Base-by-base conservation (phyloP, 2,113 vertebrate species). In the Fulica atra region DNA sequence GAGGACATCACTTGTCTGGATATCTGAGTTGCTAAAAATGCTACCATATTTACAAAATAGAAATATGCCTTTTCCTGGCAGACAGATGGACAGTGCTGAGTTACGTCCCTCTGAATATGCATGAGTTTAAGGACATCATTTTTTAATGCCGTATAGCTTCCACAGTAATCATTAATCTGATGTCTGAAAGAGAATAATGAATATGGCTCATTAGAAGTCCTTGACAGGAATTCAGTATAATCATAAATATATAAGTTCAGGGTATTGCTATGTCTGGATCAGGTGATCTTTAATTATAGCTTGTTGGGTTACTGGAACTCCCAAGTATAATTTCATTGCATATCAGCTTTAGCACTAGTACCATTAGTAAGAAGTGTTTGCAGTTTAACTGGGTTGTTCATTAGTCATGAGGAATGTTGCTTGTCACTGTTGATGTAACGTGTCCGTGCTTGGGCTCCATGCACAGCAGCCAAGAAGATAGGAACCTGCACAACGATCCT, bases 391-490 rank as follows among this genome's bases (percentile, higher is more conserved):
- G 56, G 12, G 16, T 53, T 91, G 68, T 60, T 78, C 26, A 64
- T 73, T 56, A 90, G 72, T 42, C 56, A 4, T 78, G 35, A 56
- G 36, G 28, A 92, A 66, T 18, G 20, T 20, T 81, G 51, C 38
- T 86, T 3, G 2, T 88, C 64, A 44, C 29, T 4, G 21, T 26
- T 69, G 56, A 12, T 20, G 48, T 23, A 76, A 74, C 1, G 1
- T 10, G 16, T 13, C 36, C 3, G 1, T 19, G n/a, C 35, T 74
- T 0, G 0, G 48, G 42, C 51, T 64, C 42, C 0, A 1, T 5
- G 17, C n/a, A 26, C 9, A 33, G 54, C 19, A 13, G 40, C 5
- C 24, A 64, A 7, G 20, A 40, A 60, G 24, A 33, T 36, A 60
- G 56, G 54, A 89, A 17, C 59, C 68, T 7, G 1, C 4, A 31